These are phyloP conservation scores for Castor canadensis DNA, from an alignment of 2,113 vertebrate genomes.

Conservation along the genomic window DNA sequence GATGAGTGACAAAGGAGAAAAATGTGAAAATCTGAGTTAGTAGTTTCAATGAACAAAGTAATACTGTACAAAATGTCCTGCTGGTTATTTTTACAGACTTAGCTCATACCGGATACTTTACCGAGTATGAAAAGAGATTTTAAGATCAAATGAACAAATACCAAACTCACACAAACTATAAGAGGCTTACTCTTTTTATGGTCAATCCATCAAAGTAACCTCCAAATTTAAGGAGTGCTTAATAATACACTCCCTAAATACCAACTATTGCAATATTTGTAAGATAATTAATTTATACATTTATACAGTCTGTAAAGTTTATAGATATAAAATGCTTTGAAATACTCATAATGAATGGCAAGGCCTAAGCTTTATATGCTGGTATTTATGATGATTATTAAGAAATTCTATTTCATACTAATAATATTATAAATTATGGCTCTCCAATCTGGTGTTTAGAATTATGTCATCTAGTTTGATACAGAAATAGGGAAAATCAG, in stretches of 20 bases:
- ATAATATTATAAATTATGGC: not conserved
- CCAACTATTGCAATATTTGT: not conserved
- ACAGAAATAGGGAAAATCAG: not conserved
- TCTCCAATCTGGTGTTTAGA: not conserved
- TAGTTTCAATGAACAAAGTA: not conserved
- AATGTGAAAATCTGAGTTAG: not conserved
- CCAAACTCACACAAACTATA: not conserved
- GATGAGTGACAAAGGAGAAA: not conserved
- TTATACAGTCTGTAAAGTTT: not conserved
- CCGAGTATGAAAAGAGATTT: not conserved
- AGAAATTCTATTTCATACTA: not conserved
- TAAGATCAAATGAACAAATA: slow-evolving; percentile 30
- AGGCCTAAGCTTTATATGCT: not conserved
- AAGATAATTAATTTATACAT: not conserved
- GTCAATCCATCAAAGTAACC: not conserved
- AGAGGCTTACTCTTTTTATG: not conserved
- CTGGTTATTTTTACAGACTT: not conserved
- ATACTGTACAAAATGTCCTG: not conserved
- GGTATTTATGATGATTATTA: not conserved
- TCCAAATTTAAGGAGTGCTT: not conserved
- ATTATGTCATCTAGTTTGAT: not conserved
- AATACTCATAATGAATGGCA: not conserved
- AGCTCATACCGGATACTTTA: not conserved
- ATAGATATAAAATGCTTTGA: not conserved
- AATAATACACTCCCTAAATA: not conserved